Percentiles rank a stretch among this genome's conserved stretches.
Evolutionary conservation across 2,113 vertebrate genomes (phyloP).

Genomic region (Crotalus helleri): DNA sequence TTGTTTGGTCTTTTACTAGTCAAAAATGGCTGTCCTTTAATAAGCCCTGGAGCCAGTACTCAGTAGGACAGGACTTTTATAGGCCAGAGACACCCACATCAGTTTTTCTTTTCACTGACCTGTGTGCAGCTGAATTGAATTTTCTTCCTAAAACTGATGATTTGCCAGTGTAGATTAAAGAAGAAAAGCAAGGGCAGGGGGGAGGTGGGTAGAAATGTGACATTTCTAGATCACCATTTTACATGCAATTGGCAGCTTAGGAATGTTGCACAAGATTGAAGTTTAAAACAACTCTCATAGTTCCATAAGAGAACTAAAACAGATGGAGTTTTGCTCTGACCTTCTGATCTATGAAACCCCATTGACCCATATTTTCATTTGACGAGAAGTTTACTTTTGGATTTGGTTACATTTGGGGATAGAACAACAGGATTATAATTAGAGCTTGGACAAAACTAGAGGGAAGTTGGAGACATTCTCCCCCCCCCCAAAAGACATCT

Average conservation of each 20-base stretch:
- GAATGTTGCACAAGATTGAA: constrained; percentile 58
- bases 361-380: constrained; percentile 55
- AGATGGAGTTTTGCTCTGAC: constrained; percentile 60
- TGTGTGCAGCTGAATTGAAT: constrained; percentile 50
- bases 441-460: constrained; percentile 18
- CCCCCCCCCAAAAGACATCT: fast-evolving
- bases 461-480: background rate
- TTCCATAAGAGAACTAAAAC: constrained; percentile 60
- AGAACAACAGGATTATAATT: constrained; percentile 24
- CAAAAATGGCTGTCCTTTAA: constrained; percentile 66
- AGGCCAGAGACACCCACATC: constrained; percentile 47
- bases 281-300: constrained; percentile 62
- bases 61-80: constrained; percentile 58
- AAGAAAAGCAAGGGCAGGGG: background rate
- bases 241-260: constrained; percentile 57
- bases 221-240: constrained; percentile 63
- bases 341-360: constrained; percentile 60
- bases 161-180: constrained; percentile 47
- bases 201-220: constrained; percentile 19
- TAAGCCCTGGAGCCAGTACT: constrained; percentile 70
- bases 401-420: constrained; percentile 49
- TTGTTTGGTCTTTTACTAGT: constrained; percentile 74
- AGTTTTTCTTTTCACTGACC: constrained; percentile 46
- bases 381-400: constrained; percentile 45
- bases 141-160: constrained; percentile 54